phyloP scores from a whole-genome alignment of 2,797 vertebrate species.

The Tachyglossus aculeatus region DNA sequence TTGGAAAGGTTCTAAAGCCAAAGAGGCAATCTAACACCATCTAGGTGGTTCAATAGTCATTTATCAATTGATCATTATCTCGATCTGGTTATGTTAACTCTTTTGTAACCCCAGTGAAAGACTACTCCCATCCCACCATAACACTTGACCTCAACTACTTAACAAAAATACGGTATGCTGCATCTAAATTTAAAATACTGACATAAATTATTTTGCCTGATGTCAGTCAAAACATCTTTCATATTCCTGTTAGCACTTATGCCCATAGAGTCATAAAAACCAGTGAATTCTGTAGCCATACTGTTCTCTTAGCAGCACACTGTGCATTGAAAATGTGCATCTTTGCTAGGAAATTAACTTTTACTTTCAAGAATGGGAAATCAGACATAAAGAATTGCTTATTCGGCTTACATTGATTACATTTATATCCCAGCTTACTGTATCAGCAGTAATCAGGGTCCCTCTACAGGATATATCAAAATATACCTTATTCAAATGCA shows the following conservation, averaged over 20 bases:
- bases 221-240: constrained; percentile 37
- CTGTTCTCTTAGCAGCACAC: constrained; percentile 29
- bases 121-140: constrained; percentile 11
- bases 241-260: constrained; percentile 1
- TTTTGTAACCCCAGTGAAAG: constrained; percentile 63
- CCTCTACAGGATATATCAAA: constrained; percentile 86
- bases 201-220: constrained; percentile 23
- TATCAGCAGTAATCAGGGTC: constrained; percentile 89
- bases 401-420: constrained; percentile 74
- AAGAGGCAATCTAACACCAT: constrained; percentile 74
- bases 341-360: constrained; percentile 65
- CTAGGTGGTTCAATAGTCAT: constrained; percentile 73
- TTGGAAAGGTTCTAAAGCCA: constrained; percentile 67
- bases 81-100: constrained; percentile 74
- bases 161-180: constrained; percentile 40
- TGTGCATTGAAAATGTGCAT: constrained; percentile 41
- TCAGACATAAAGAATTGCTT: constrained; percentile 60
- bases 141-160: constrained; percentile 25
- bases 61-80: constrained; percentile 80
- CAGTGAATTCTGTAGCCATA: constrained; percentile 20
- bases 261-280: constrained; percentile 23
- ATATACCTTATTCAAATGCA: constrained; percentile 78
- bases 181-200: constrained; percentile 39
- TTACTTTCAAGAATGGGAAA: constrained; percentile 62
- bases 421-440: constrained; percentile 82